Evolutionary conservation across 2,113 vertebrate species (phyloP).

Genomic region (Abramis brama): DNA sequence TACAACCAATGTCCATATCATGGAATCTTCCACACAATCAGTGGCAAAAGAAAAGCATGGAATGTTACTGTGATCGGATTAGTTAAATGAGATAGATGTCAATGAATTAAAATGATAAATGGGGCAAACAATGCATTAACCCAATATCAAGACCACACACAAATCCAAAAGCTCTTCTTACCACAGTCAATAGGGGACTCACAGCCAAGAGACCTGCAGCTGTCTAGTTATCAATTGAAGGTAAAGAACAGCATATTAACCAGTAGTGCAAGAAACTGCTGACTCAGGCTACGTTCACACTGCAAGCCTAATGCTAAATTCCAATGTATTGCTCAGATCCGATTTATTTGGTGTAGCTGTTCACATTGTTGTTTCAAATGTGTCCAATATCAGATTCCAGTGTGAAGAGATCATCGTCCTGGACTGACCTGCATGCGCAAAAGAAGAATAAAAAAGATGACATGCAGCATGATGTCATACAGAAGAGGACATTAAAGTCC

Average conservation of each 20-base stretch:
- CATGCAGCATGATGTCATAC: no score
- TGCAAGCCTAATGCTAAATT: no score
- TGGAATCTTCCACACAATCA: conserved; percentile 22
- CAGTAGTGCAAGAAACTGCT: conserved; percentile 17
- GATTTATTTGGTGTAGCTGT: no score
- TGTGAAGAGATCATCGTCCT: no score
- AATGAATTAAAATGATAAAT: conserved; percentile 46
- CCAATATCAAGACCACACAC: conserved; percentile 41
- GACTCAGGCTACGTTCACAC: background rate
- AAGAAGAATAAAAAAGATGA: no score
- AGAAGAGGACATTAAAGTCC: no score
- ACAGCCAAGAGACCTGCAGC: conserved; percentile 73
- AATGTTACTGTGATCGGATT: conserved; percentile 44
- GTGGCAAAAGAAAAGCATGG: conserved; percentile 1
- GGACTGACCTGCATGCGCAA: no score
- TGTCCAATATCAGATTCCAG: no score
- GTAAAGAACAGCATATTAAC: conserved; percentile 73
- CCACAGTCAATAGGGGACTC: conserved; percentile 77
- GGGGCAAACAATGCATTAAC: conserved; percentile 50
- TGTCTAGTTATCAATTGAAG: conserved; percentile 75
- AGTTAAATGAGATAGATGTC: conserved; percentile 38
- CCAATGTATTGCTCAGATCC: no score
- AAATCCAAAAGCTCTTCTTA: conserved; percentile 69
- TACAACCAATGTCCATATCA: conserved; percentile 18
- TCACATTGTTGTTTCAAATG: no score